Evolutionary conservation across 2,113 vertebrate species (phyloP), one percentile per base, ranked within the genome.

Genomic region (Bettongia penicillata): DNA sequence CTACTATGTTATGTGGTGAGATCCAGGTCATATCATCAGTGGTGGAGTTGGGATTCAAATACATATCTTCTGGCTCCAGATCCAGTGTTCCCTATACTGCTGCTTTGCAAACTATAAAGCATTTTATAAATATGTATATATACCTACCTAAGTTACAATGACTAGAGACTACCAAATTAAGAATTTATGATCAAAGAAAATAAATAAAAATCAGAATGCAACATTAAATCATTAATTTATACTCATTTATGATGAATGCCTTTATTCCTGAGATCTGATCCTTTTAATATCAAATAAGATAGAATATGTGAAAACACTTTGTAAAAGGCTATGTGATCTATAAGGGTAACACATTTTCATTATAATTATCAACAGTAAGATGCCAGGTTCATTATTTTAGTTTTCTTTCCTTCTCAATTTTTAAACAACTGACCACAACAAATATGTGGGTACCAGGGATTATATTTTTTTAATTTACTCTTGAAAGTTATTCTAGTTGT

Each of bases 401-500:
- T 68, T 95, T 95, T 14, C 3, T 19, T 90, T 37, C 93, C 52
- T 51, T 90, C 28, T 91, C 47, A 89, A 22, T 53, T 37, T 77
- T 91, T 89, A 92, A 94, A 51, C 97, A 95, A 89, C 11, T 28
- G 91, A 26, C 3, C 77, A 0, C 92, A 14, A 52, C 12, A 90
- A 52, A 28, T 16, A 92, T 7, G 1, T 93, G 22, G 23, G 8
- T 37, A n/a, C 89, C 94, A 84, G 2, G 3, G 19, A 68, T 55
- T 91, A 53, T 16, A 37, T 25, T 57, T 96, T 90, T 91, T 22
- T 19, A 43, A 93, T 57, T 1, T 93, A 51, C 55, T 96, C 93
- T 93, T 61, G 14, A 91, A 96, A 93, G 91, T 53, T 91, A 43
- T 91, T 57, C 49, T 90, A 50, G 10, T 14, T 48, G 25, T 93